Base-by-base conservation (phyloP, 1,140 invertebrate species). In the Lepidostoma basale region DNA sequence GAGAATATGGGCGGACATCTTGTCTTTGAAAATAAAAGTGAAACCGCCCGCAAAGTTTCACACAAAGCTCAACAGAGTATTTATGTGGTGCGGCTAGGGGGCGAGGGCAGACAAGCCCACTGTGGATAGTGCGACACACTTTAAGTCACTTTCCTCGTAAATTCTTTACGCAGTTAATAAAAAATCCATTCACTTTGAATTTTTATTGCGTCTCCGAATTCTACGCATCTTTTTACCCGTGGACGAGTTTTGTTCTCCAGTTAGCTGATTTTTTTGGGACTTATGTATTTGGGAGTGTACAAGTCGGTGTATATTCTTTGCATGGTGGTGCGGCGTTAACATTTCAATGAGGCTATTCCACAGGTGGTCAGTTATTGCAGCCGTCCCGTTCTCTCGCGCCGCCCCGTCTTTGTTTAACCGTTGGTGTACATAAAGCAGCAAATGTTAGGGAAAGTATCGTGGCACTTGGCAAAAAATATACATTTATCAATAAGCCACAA, bases 261-360 rank as follows among this genome's bases (percentile, higher is more conserved):
- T 12, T 40, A 18, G 16, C 26, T n/a, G 12, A 22, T 8, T 9
- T 28, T 62, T 62, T 62, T 25, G 40, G 39, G 44, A 28, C 36
- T 23, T n/a, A 26, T 36, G 45, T 39, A 12, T 33, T 49, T 45
- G 16, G 60, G 52, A 14, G 52, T 42, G 18, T 60, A 60, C 33
- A 47, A 20, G n/a, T 33, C 28, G 33, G 36, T 45, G 47, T 49
- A 14, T 18, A 44, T 39, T 49, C 45, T 64, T 54, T 67, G 44
- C 45, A 16, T 22, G 64, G 56, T 28, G 25, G 36, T 33, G 39
- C 64, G 64, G 64, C 64, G 64, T 67, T 67, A 67, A 67, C 64
- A 67, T 67, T 67, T 67, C 64, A 67, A 67, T 67, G 64, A 67
- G 54, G 54, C 39, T 44, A 40, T 60, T 30, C 64, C 42, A 67